phyloP scores from a whole-genome alignment of 92 coral and sea anemone genomes.

The Palythoa heliodiscus region DNA sequence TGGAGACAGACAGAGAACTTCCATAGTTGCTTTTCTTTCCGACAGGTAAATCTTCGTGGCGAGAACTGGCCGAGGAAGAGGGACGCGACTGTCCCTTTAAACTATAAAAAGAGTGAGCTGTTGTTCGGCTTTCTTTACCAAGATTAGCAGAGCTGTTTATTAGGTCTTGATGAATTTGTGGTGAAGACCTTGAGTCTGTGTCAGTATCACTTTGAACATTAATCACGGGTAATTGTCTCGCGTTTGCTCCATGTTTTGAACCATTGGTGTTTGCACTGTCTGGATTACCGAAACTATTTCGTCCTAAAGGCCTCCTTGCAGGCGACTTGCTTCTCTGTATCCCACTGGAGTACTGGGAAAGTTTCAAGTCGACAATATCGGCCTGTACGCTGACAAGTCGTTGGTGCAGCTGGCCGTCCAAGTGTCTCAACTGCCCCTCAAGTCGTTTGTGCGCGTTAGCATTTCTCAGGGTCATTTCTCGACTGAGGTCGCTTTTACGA shows the following conservation, averaged over 20 bases:
- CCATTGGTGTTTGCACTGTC: neutral
- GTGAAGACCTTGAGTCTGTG: neutral
- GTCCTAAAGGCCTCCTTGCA: neutral
- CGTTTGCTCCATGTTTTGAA: neutral
- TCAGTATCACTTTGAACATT: neutral
- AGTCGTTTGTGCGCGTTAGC: slow-evolving; percentile 83
- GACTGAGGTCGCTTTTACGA: slow-evolving; percentile 67
- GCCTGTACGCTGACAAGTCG: slow-evolving; percentile 86
- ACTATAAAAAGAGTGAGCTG: neutral
- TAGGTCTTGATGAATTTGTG: neutral
- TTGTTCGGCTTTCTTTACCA: neutral
- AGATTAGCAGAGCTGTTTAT: neutral
- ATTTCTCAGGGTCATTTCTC: slow-evolving; percentile 81
- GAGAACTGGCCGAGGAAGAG: neutral
- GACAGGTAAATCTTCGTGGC: neutral
- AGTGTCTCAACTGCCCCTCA: slow-evolving; percentile 63
- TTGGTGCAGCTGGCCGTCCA: slow-evolving; percentile 77
- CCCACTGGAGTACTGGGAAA: slow-evolving; percentile 39
- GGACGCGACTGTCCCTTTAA: neutral
- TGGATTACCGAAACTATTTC: slow-evolving; percentile 20
- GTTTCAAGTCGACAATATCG: slow-evolving; percentile 76
- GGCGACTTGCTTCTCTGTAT: slow-evolving; percentile 7
- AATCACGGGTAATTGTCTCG: slow-evolving; percentile 11
- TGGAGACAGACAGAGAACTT: slow-evolving; percentile 13
- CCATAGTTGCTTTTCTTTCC: neutral